Conservation (phyloP, 2,797 vertebrate species). For the Simalia tracyae region DNA sequence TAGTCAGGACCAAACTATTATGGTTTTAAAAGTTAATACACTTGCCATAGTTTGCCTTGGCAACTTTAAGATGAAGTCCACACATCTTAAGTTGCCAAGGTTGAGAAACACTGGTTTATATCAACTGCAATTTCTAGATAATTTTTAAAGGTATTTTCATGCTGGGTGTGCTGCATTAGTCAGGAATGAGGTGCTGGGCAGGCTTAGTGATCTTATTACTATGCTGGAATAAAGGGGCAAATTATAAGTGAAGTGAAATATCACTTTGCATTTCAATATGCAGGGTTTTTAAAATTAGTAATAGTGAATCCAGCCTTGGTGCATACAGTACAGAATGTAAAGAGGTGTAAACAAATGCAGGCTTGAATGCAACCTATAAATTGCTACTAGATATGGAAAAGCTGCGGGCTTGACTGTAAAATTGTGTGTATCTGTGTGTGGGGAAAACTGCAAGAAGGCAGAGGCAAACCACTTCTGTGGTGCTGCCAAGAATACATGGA, state of each 20-base stretch:
- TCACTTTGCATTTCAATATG: background rate
- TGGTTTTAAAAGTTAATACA: too few species aligned
- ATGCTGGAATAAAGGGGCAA: background rate
- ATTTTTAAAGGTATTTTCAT: background rate
- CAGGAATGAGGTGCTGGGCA: background rate
- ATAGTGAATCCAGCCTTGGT: background rate
- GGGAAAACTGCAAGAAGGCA: background rate
- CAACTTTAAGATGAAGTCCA: too few species aligned
- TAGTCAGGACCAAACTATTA: too few species aligned
- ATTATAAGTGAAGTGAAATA: background rate
- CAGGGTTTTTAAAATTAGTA: background rate
- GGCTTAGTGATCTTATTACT: background rate
- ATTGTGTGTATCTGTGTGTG: background rate
- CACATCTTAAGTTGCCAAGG: too few species aligned
- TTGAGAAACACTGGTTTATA: too few species aligned
- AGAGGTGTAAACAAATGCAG: background rate
- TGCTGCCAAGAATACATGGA: background rate
- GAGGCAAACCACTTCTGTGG: background rate
- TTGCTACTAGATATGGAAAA: background rate
- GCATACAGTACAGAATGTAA: background rate
- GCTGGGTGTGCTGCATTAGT: too few species aligned
- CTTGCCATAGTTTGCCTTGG: too few species aligned
- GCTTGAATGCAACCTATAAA: background rate
- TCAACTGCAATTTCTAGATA: too few species aligned
- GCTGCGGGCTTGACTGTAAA: background rate